A percentile compares a stretch with the other conserved stretches of the same genome.
These are phyloP conservation scores for Oxystoma pomonae DNA, from an alignment of 2,888 invertebrate genomes.

Conservation along the genomic window DNA sequence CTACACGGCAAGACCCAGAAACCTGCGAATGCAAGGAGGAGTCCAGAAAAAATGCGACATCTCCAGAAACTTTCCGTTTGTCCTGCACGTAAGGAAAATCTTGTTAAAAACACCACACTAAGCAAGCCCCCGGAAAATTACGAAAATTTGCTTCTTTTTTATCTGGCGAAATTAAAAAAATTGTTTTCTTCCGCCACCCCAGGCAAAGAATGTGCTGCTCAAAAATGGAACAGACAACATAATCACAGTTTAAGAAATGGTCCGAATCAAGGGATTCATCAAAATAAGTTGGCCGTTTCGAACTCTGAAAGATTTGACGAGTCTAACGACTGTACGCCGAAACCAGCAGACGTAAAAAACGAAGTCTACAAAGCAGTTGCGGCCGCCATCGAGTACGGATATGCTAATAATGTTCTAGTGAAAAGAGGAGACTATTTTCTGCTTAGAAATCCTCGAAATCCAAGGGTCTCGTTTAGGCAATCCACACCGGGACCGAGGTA, in stretches of 20 bases:
- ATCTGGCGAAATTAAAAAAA: slow-evolving; percentile 17
- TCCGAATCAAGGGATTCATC: neutral
- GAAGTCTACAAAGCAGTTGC: slow-evolving; percentile 32
- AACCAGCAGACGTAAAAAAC: slow-evolving; percentile 7
- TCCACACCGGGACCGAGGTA: slow-evolving; percentile 22
- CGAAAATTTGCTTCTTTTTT: slow-evolving; percentile 32
- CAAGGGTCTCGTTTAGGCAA: slow-evolving; percentile 18
- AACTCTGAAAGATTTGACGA: no score
- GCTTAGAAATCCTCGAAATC: slow-evolving; percentile 21
- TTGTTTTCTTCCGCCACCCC: slow-evolving; percentile 1
- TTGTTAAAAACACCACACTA: neutral
- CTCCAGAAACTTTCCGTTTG: no score
- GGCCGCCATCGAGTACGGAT: slow-evolving; percentile 35
- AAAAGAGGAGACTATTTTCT: slow-evolving; percentile 32
- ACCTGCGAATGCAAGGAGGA: no score
- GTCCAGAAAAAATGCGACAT: no score
- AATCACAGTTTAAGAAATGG: slow-evolving; percentile 7
- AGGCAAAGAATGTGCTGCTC: slow-evolving; percentile 18
- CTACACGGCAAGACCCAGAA: no score
- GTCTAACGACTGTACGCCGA: no score
- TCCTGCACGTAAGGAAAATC: neutral
- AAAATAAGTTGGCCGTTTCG: no score
- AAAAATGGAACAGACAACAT: slow-evolving; percentile 17
- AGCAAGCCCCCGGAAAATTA: slow-evolving; percentile 25
- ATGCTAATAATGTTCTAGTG: slow-evolving; percentile 32